A percentile compares a stretch with the other conserved stretches of the same genome.
These are phyloP conservation scores for Axis porcinus DNA, from an alignment of 2,113 vertebrate genomes.

Conservation along the genomic window DNA sequence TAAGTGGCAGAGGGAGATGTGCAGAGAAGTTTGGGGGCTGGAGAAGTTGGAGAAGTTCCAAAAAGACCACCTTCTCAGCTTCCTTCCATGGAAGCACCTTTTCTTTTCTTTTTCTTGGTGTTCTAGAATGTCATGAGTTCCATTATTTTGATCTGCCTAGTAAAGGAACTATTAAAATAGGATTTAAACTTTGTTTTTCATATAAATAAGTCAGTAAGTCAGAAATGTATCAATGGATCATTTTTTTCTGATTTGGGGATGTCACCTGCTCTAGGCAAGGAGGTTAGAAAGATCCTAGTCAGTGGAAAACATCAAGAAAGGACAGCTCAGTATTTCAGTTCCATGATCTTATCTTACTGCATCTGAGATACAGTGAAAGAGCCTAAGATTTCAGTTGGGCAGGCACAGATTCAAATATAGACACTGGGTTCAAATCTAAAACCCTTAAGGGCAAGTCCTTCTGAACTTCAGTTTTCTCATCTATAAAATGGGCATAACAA, in stretches of 20 bases:
- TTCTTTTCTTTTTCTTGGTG: background rate
- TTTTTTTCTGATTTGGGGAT: background rate
- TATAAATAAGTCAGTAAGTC: background rate
- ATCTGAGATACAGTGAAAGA: background rate
- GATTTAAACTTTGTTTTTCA: slow-evolving; percentile 33
- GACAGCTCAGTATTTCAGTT: background rate
- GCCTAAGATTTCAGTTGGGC: background rate
- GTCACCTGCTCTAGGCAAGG: background rate
- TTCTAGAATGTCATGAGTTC: background rate
- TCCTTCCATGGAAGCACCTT: background rate
- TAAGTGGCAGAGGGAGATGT: background rate
- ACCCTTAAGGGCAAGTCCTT: background rate
- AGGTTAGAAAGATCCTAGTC: background rate
- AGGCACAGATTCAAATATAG: background rate
- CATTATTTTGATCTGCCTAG: slow-evolving; percentile 11
- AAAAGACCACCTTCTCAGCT: background rate
- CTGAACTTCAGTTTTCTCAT: slow-evolving; percentile 15
- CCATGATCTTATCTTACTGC: background rate
- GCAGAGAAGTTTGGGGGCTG: background rate
- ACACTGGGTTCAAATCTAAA: background rate
- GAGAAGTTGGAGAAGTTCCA: too few relatives aligned
- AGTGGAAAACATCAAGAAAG: background rate
- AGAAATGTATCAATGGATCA: slow-evolving; percentile 5
- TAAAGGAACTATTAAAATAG: slow-evolving; percentile 28
- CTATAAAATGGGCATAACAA: background rate